These are phyloP conservation scores for Tenthredo scrophulariae DNA, from an alignment of 2,888 invertebrate species.

Conservation along the genomic window DNA sequence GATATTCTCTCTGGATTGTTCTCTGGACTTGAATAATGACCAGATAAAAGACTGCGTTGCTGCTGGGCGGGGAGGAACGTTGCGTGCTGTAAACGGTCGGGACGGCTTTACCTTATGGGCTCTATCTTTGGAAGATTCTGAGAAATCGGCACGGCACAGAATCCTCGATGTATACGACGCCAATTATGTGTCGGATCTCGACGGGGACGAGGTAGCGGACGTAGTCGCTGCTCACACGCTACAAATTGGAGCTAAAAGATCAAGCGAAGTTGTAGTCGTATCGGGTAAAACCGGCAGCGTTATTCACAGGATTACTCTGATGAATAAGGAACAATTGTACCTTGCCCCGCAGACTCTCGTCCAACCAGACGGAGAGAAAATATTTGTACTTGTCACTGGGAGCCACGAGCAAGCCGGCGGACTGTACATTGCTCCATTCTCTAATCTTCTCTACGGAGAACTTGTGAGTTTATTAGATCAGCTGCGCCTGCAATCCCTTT, in stretches of 20 bases:
- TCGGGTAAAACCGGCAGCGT: slow-evolving; percentile 86
- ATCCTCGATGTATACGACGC: slow-evolving; percentile 85
- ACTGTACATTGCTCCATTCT: slow-evolving; percentile 83
- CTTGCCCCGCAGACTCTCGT: slow-evolving; percentile 86
- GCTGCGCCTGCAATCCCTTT: neutral
- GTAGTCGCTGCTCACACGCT: slow-evolving; percentile 85
- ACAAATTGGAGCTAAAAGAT: slow-evolving; percentile 78
- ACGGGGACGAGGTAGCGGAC: slow-evolving; percentile 86
- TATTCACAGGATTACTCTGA: slow-evolving; percentile 82
- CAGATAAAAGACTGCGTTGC: slow-evolving; percentile 86
- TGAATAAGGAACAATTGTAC: slow-evolving; percentile 85
- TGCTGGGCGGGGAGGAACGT: slow-evolving; percentile 86
- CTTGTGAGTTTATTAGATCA: slow-evolving; percentile 71
- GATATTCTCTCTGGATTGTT: slow-evolving; percentile 87
- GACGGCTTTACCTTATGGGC: slow-evolving; percentile 86
- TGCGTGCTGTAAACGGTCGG: slow-evolving; percentile 84
- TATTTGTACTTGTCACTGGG: slow-evolving; percentile 87
- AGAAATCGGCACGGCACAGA: slow-evolving; percentile 56
- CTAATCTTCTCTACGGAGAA: slow-evolving; percentile 79
- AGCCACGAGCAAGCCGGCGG: slow-evolving; percentile 87
- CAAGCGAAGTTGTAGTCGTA: slow-evolving; percentile 85
- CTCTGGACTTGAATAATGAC: slow-evolving; percentile 85
- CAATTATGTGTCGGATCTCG: slow-evolving; percentile 85
- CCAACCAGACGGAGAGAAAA: slow-evolving; percentile 82
- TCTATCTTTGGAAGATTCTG: slow-evolving; percentile 78